These are phyloP conservation scores for Sebastes wilsoni DNA, from an alignment of 2,797 vertebrate genomes.

Conservation along the genomic window DNA sequence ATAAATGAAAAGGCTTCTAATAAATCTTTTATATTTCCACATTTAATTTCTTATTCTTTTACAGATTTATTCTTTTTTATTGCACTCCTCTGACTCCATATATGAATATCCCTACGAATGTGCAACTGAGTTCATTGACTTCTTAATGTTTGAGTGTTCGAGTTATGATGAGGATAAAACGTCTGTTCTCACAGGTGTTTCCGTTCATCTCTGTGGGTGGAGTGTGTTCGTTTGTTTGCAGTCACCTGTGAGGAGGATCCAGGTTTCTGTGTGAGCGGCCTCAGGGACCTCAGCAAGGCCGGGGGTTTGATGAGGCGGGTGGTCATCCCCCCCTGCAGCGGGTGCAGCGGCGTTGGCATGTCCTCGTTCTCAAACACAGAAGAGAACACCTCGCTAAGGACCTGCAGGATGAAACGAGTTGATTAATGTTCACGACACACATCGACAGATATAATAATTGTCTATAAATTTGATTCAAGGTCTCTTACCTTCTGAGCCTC, in stretches of 20 bases:
- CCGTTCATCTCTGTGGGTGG: not conserved
- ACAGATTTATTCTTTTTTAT: too few species aligned
- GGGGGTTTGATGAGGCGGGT: constrained; percentile 83
- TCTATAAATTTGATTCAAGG: not conserved
- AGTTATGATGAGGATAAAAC: too few species aligned
- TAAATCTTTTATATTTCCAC: too few species aligned
- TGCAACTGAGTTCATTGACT: not conserved
- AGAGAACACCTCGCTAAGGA: constrained; percentile 89
- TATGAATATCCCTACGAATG: not conserved
- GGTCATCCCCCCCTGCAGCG: constrained; percentile 74
- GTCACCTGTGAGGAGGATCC: constrained; percentile 81
- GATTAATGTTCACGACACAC: not conserved
- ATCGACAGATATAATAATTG: not conserved
- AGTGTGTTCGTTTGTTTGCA: not conserved
- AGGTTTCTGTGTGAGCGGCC: constrained; percentile 62
- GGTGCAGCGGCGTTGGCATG: constrained; percentile 80
- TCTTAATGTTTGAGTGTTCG: not conserved
- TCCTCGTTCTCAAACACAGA: constrained; percentile 88
- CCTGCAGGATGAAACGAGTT: constrained; percentile 66
- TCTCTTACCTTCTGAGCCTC: constrained; percentile 89
- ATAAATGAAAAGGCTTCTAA: too few species aligned
- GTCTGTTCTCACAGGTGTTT: not conserved
- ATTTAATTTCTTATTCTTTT: not conserved
- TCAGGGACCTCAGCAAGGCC: constrained; percentile 77
- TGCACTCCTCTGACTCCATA: too few species aligned